A percentile compares a stretch with the other conserved stretches of the same genome.
These are phyloP conservation scores for Siderastrea siderea DNA, from an alignment of 92 coral and sea anemone species.

Conservation along the genomic window DNA sequence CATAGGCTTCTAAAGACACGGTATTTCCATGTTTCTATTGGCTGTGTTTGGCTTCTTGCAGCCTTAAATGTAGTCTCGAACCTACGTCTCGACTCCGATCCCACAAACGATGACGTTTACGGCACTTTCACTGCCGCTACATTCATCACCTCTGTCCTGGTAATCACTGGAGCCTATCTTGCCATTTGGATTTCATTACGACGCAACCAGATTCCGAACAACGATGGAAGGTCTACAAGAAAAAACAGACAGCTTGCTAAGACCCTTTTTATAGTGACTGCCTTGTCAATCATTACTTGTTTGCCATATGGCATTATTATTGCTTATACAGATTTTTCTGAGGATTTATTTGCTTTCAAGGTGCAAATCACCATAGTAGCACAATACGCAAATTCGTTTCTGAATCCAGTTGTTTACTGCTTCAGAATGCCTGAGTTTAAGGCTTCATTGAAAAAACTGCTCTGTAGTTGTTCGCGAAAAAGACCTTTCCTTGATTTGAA, in stretches of 20 bases:
- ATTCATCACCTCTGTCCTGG: neutral
- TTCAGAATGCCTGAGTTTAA: constrained; percentile 13
- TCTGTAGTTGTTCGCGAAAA: neutral
- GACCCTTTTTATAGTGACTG: neutral
- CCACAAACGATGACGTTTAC: neutral
- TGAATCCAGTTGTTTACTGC: constrained; percentile 7
- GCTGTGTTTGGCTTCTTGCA: neutral
- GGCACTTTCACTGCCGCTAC: neutral
- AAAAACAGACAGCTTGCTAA: neutral
- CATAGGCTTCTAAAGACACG: neutral
- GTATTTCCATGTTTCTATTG: neutral
- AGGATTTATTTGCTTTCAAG: neutral
- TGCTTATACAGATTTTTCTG: neutral
- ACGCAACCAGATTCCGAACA: neutral
- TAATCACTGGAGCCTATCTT: neutral
- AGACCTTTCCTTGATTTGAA: too few species aligned
- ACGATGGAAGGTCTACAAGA: neutral
- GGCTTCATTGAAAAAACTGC: neutral
- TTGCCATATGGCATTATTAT: neutral
- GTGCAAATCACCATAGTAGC: neutral
- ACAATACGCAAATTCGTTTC: neutral
- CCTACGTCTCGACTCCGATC: neutral
- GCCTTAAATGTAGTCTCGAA: neutral
- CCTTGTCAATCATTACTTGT: neutral
- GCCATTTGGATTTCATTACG: neutral